Evolutionary conservation across 2,797 vertebrate species (phyloP), one percentile per base, ranked within the genome.

Genomic region (Erethizon dorsatum): DNA sequence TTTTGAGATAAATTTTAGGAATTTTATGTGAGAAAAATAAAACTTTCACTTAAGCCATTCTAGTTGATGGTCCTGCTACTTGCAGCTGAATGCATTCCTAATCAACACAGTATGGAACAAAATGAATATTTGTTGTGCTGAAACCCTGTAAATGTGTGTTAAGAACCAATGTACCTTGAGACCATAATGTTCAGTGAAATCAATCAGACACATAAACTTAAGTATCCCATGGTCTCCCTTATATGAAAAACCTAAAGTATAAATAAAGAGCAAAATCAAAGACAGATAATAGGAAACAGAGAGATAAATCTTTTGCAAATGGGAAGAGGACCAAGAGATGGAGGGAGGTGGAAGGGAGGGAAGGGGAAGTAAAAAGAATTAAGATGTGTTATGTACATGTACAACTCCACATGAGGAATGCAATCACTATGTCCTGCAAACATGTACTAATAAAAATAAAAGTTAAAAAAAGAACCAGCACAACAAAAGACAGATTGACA

Each of bases 1-100:
- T 56, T 91, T 59, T 84, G 78, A 75, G 90, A 93, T 45, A 77
- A 84, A 90, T 92, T 56, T 56, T 28, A 89, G 77, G 33, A 84
- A 82, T 71, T 83, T 92, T 77, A 85, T 56, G 26, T 37, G 54
- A 91, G 20, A 88, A 93, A 86, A 79, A 82, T 2, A 86, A 88
- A 92, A 94, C 20, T 82, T 52, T 69, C 65, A 10, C 54, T 61
- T 71, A 86, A 94, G 79, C 2, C 5, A 63, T 12, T 57, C 33
- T 84, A 24, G 47, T 50, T 86, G 83, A 90, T 20, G 41, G 7
- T 57, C 52, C 63, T 93, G 50, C 69, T 84, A 57, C 15, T 37
- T 92, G 65, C 2, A 84, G 33, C 52, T 59, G 65, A 94, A 83
- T 61, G 3, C 78, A 67, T 82, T 88, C 69, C 15, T 89, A 83